Base-by-base conservation (phyloP, 1,140 invertebrate species). In the Drusus annulatus region DNA sequence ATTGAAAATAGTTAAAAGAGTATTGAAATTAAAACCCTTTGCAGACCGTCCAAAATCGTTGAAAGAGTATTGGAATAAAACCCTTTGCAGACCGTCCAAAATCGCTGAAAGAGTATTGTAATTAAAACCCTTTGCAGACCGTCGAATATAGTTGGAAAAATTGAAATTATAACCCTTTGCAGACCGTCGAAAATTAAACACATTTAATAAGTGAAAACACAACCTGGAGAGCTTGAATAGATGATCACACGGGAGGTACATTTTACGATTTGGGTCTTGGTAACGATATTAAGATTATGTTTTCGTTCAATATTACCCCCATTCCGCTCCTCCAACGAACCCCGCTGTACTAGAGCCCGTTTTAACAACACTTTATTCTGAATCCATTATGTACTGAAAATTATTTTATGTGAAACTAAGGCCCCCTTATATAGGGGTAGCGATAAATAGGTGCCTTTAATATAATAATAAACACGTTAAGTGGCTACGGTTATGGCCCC, bases 281-380 rank as follows among this genome's bases (percentile, higher is more conserved):
- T 78, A 78, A 78, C 28, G 63, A 19, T 78, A 58, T 58, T 69
- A 69, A 78, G 76, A 78, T 78, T 78, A 78, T 21, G 45, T 58
- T 23, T 25, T 56, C 16, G 17, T 19, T 54, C n/a, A 60, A 65
- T 71, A 62, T 52, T 21, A 31, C 36, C 36, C 58, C 54, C 54
- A 7, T n/a, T 23, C 54, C 23, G 21, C 17, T 28, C 19, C 21
- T 2, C 15, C 1, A n/a, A 17, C 54, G 13, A 16, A n/a, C 62
- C 76, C 75, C 25, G 31, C 62, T 54, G 65, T n/a, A 60, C 19
- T 56, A 15, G 68, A n/a, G 28, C 45, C 69, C 56, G 75, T 75
- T 81, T 78, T 81, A 71, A 81, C 80, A 63, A 78, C 63, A 81
- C 80, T 78, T 78, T 81, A 81, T 78, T 73, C 76, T 31, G 25